Base-by-base conservation (phyloP, 2,888 invertebrate species). In the Pollenia labialis region DNA sequence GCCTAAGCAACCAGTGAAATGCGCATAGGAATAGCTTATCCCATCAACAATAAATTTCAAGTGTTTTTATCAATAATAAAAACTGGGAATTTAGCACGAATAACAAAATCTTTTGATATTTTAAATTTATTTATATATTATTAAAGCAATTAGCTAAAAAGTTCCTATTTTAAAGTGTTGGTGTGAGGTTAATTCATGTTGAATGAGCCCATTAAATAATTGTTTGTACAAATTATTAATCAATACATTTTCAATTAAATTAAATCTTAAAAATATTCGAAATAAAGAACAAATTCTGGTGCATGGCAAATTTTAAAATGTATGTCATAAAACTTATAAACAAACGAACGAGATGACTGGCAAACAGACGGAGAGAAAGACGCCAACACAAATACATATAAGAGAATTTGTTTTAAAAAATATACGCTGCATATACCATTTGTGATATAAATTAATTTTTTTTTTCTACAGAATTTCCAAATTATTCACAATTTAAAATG, bases 401-500 rank as follows among this genome's bases (percentile, higher is more conserved):
- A 32, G 6, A 4, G 4, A 32, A 32, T 32, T 32, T n/a, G n/a
- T 32, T 32, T 6, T 18, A 44, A 18, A 50, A 23, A n/a, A 71
- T 7, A 32, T 32, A 32, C 6, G 32, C 32, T 32, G 4, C 32
- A 6, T 32, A 32, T 32, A 32, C 32, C 0, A 32, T 32, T 32
- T 32, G 32, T 32, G 32, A 32, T 32, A 32, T 32, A 32, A 32
- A 32, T 32, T 23, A 2, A 23, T 23, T 23, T 23, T 11, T 71
- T 66, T n/a, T 69, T 69, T 74, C 18, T 16, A n/a, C 8, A 50
- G 50, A 75, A 62, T 50, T 50, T 75, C 60, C 50, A 50, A 48
- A 48, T 60, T 75, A 50, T 62, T 75, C 50, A 62, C 74, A 62
- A 60, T 50, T 75, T 11, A 58, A 75, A 75, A 75, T 40, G 40